Percentiles rank a stretch among this genome's conserved stretches.
Conservation (phyloP, 1,140 invertebrate species). For the Drosophila yakuba region DNA sequence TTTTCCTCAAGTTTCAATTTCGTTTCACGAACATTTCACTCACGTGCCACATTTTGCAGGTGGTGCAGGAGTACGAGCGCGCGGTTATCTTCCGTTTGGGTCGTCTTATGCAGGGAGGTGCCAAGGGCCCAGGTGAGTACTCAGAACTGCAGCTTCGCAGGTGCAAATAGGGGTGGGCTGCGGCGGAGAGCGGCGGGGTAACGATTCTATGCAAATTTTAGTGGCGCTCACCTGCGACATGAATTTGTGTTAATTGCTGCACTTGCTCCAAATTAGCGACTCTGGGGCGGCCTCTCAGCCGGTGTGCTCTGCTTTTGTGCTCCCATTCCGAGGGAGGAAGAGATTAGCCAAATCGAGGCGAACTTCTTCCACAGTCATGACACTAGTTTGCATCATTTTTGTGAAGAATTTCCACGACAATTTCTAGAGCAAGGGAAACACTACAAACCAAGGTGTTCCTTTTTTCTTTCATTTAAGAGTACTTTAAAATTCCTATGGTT, state of each 20-base stretch:
- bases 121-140: slow-evolving; percentile 93
- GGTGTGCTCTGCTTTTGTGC: slow-evolving; percentile 46
- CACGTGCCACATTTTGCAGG: slow-evolving; percentile 86
- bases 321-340: slow-evolving; percentile 47
- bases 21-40: slow-evolving; percentile 51
- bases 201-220: slow-evolving; percentile 78
- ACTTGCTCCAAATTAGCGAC: slow-evolving; percentile 83
- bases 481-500: too few species aligned
- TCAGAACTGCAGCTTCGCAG: slow-evolving; percentile 1
- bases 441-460: not conserved
- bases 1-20: slow-evolving; percentile 57
- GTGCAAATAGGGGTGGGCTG: slow-evolving; percentile 2
- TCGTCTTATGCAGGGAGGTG: slow-evolving; percentile 93
- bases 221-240: slow-evolving; percentile 56
- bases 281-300: slow-evolving; percentile 26
- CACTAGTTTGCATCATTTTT: slow-evolving; percentile 22
- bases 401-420: not conserved
- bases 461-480: too few species aligned
- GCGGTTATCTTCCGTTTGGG: slow-evolving; percentile 96
- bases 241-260: slow-evolving; percentile 84
- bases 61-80: slow-evolving; percentile 95
- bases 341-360: slow-evolving; percentile 49
- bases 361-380: slow-evolving; percentile 29
- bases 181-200: slow-evolving; percentile 15
- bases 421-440: not conserved